Conservation (phyloP, 2,888 invertebrate genomes). For the Drosophila merina region DNA sequence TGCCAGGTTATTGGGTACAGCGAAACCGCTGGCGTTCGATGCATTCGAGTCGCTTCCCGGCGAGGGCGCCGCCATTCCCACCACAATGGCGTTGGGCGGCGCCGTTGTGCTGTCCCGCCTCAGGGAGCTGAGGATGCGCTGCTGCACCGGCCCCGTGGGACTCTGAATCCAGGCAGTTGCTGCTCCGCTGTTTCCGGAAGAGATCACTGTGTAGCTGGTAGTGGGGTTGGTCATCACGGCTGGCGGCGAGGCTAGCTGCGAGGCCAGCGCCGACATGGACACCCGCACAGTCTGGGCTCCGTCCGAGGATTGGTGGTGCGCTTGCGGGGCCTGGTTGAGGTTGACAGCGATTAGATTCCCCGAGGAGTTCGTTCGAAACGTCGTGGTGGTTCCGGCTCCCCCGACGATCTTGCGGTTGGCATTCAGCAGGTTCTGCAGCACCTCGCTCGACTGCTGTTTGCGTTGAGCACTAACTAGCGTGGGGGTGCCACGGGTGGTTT, state of each 20-base stretch:
- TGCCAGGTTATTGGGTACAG: slow-evolving; percentile 84
- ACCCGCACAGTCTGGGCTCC: slow-evolving; percentile 83
- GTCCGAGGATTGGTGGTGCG: slow-evolving; percentile 56
- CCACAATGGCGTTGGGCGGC: slow-evolving; percentile 82
- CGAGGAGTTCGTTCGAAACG: slow-evolving; percentile 80
- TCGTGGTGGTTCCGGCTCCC: slow-evolving; percentile 58
- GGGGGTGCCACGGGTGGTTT: slow-evolving; percentile 67
- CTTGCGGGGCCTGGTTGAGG: slow-evolving; percentile 54
- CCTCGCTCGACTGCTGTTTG: slow-evolving; percentile 81
- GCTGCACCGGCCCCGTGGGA: slow-evolving; percentile 57
- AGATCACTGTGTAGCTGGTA: slow-evolving; percentile 68
- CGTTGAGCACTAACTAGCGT: slow-evolving; percentile 68
- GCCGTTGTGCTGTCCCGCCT: slow-evolving; percentile 83
- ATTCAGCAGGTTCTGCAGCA: slow-evolving; percentile 81
- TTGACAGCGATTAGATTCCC: slow-evolving; percentile 82
- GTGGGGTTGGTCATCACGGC: slow-evolving; percentile 83
- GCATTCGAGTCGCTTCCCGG: slow-evolving; percentile 84
- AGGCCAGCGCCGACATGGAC: slow-evolving; percentile 84
- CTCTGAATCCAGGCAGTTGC: slow-evolving; percentile 41
- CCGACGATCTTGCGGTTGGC: slow-evolving; percentile 82
- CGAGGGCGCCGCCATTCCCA: slow-evolving; percentile 84
- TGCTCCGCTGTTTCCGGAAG: slow-evolving; percentile 40
- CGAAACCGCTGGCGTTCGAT: slow-evolving; percentile 85
- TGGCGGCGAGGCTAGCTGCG: slow-evolving; percentile 84
- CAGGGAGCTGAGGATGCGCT: slow-evolving; percentile 83